Evolutionary conservation across 2,797 vertebrate species (phyloP), one percentile per base, ranked within the genome.

Genomic region (Takifugu rubripes): DNA sequence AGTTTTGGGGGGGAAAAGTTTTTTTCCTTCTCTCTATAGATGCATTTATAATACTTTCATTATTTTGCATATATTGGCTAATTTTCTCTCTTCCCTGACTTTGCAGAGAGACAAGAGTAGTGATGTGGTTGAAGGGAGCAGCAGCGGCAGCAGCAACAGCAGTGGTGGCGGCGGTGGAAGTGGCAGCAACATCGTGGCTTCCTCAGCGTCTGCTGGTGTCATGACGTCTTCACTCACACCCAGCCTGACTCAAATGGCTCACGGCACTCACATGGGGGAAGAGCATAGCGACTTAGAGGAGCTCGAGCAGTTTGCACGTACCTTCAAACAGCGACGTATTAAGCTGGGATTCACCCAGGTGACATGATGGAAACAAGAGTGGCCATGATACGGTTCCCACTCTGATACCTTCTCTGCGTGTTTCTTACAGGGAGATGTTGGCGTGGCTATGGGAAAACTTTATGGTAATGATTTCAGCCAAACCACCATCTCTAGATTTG

Each of bases 311-410:
- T 96, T 95, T 3, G 94, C 94, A 36, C 92, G 94, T 61, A 95
- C 93, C 75, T 96, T 96, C 85, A 96, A 96, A 77, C 94, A 96
- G 48, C 90, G 94, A 14, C 89, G 94, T 61, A 96, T 96, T 78
- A 96, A 95, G 77, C 90, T 96, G 79, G 94, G 94, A 61, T 96
- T 96, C 89, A 96, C 94, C 2, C 94, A 96, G 93, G 94, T 93
- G 59, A 24, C 21, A 4, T 2, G 0, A 15, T 11, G 6, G 42
- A 1, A 24, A 40, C 1, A 11, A 11, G 11, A 50, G 7, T 42
- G 14, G 0, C 2, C 3, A 14, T 3, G 21, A 21, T 21, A 21
- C 36, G 36, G 36, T 14, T 14, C 36, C 10, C 1, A 10, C 3
- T 1, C 36, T 40, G 12, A 40, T 12, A 1, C 36, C 3, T 10